Evolutionary conservation across 1,140 invertebrate species (phyloP), one percentile per base, ranked within the genome.

Genomic region (Notospermus geniculatus): DNA sequence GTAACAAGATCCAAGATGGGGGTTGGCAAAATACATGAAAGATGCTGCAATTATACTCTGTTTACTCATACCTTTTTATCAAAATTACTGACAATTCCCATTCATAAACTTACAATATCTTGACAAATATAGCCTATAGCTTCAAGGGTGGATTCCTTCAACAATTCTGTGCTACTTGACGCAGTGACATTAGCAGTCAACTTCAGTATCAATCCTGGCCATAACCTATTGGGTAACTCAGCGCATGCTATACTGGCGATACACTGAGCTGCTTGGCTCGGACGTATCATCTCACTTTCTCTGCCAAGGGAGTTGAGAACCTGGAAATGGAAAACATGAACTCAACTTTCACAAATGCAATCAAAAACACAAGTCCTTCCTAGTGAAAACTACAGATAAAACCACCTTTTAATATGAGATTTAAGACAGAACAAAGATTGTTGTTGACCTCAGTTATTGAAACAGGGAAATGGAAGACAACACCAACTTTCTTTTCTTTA

Each of bases 201-300:
- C 7, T 88, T 84, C 19, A 86, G 82, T 62, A 99, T 95, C 0
- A 99, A 83, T 64, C 95, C 90, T 64, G 86, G 88, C 88, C 87
- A 88, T 62, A 85, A 71, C 54, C 78, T 73, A 22, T 90, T 86
- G 1, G 95, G 92, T 54, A 99, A 83, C 83, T 99, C 97, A 23
- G 93, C 89, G 45, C 97, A 93, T 11, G 96, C 97, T 62, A 99
- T 93, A 80, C 97, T 95, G 11, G 97, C 96, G 29, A 99, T 93
- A 85, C 97, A 99, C 80, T 99, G 97, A 1, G 97, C 95, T 17
- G 97, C 96, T 61, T 94, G 95, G 73, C 95, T 97, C 1, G 96
- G 83, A 62, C 96, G 84, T 60, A 88, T 90, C 25, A 9, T 5
- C 46, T 23, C n/a, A 60, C 89, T 92, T 85, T 99, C 97, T 54